Conservation (phyloP, 2,113 vertebrate species). For the Siniperca chuatsi region DNA sequence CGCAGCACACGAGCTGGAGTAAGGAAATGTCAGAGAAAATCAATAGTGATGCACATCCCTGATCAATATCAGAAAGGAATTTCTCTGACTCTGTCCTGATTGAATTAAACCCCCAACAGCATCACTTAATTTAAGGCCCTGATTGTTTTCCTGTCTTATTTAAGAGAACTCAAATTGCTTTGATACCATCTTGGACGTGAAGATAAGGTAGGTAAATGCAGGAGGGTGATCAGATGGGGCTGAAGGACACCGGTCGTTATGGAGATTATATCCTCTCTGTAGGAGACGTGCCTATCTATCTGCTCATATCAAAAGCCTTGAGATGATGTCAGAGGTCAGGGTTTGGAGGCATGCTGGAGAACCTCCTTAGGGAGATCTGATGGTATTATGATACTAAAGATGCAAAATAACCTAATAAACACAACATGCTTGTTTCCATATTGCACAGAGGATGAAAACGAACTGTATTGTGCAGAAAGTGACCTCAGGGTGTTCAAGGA, state of each 20-base stretch:
- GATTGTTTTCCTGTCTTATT: conserved; percentile 81
- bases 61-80: conserved; percentile 82
- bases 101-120: conserved; percentile 74
- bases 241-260: conserved; percentile 68
- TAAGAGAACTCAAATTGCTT: conserved; percentile 80
- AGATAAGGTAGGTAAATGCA: conserved; percentile 78
- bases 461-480: conserved; percentile 36
- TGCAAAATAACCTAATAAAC: conserved; percentile 26
- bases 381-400: conserved; percentile 6
- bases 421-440: conserved; percentile 1
- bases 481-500: conserved; percentile 48
- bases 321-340: conserved; percentile 61
- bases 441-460: conserved; percentile 14
- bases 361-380: conserved; percentile 19
- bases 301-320: conserved; percentile 42
- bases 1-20: neutral
- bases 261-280: conserved; percentile 57
- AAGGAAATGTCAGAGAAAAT: conserved; percentile 73
- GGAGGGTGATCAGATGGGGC: conserved; percentile 75
- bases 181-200: conserved; percentile 79
- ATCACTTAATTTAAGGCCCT: conserved; percentile 72
- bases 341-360: conserved; percentile 14
- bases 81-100: conserved; percentile 78
- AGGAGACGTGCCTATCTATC: conserved; percentile 49
- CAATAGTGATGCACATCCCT: conserved; percentile 70